Conservation (phyloP, 1,140 invertebrate species). For the Metopolophium dirhodum region DNA sequence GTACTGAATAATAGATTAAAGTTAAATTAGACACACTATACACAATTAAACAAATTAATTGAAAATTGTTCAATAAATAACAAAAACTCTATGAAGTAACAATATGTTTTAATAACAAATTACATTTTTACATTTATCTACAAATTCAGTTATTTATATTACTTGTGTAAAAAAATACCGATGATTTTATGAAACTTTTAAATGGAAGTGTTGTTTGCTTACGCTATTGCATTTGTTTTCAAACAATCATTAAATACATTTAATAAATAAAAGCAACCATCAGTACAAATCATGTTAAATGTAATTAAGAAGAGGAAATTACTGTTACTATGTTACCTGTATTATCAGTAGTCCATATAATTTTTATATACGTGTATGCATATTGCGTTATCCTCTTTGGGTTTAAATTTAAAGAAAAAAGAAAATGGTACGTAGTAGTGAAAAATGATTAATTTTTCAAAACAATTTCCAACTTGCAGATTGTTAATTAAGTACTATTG, state of each 20-base stretch:
- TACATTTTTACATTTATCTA: neutral
- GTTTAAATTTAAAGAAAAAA: neutral
- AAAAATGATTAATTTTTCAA: neutral
- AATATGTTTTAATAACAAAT: neutral
- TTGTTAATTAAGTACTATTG: neutral
- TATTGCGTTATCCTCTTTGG: neutral
- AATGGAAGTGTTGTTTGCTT: neutral
- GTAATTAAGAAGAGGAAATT: neutral
- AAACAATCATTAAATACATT: too few species aligned
- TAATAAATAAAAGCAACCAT: neutral
- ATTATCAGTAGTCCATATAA: neutral
- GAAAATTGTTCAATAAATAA: neutral
- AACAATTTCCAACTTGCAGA: neutral
- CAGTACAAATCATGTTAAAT: neutral
- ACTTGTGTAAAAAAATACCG: neutral
- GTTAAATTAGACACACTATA: neutral
- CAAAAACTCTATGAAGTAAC: neutral
- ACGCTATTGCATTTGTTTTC: neutral
- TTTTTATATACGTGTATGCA: neutral
- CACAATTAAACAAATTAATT: neutral
- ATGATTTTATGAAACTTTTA: neutral
- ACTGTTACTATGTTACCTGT: neutral
- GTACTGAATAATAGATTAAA: constrained; percentile 9
- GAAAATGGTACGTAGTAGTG: neutral
- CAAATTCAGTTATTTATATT: neutral